Evolutionary conservation across 1,140 invertebrate genomes (phyloP).

Genomic region (Belonocnema kinseyi): DNA sequence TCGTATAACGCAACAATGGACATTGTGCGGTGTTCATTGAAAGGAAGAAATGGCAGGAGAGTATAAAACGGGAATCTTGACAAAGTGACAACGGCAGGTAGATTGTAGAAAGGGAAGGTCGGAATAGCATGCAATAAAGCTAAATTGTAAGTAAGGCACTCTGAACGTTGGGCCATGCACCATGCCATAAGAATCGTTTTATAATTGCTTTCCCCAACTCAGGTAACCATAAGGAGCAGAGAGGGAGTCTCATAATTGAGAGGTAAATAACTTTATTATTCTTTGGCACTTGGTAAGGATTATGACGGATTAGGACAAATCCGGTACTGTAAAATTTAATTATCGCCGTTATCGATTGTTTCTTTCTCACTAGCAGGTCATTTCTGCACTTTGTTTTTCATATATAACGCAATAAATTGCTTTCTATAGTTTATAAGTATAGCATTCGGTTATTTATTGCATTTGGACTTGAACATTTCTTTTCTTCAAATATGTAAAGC

Average conservation of each 20-base stretch:
- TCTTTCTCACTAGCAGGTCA: not conserved
- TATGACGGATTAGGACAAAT: conserved; percentile 14
- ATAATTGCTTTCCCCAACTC: not conserved
- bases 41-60: conserved; percentile 11
- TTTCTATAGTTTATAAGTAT: too few species aligned
- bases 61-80: conserved; percentile 32
- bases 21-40: conserved; percentile 38
- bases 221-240: not conserved
- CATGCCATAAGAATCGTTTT: not conserved
- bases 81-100: conserved; percentile 33
- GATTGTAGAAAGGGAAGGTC: conserved; percentile 1
- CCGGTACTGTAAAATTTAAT: conserved; percentile 8
- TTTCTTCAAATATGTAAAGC: too few species aligned
- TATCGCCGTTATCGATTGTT: not conserved
- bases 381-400: not conserved
- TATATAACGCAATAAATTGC: not conserved
- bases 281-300: not conserved
- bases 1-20: conserved; percentile 17
- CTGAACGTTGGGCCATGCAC: not conserved
- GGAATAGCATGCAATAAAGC: conserved; percentile 38
- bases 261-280: conserved; percentile 27
- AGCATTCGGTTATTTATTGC: too few species aligned
- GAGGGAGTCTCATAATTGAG: conserved; percentile 19
- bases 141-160: not conserved
- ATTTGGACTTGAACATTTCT: too few species aligned